These are phyloP conservation scores for Acromyrmex heyeri DNA, from an alignment of 1,140 invertebrate genomes.

Conservation along the genomic window DNA sequence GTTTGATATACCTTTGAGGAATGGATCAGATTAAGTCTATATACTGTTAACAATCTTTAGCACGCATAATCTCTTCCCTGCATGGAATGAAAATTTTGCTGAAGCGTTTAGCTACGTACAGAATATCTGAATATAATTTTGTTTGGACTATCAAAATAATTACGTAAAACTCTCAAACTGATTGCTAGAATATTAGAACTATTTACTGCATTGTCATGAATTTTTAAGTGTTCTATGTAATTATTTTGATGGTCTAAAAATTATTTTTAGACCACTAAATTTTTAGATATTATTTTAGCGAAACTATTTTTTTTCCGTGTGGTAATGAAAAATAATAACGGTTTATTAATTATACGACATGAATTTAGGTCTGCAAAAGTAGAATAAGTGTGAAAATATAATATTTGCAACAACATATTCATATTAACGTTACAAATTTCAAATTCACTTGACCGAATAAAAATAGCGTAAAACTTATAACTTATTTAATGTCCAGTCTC, in stretches of 20 bases:
- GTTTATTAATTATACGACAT: not conserved
- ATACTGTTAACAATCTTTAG: not conserved
- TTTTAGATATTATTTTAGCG: too few relatives aligned
- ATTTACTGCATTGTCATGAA: too few relatives aligned
- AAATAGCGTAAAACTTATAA: not conserved
- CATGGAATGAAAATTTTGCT: too few relatives aligned
- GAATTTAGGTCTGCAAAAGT: not conserved
- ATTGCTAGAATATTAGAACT: too few relatives aligned
- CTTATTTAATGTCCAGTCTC: not conserved
- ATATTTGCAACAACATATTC: not conserved
- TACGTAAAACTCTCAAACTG: too few relatives aligned
- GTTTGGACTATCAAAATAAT: too few relatives aligned
- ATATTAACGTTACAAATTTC: not conserved
- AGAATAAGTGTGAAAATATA: not conserved
- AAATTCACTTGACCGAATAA: not conserved
- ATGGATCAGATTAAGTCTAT: conserved; percentile 16
- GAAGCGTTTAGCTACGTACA: too few relatives aligned
- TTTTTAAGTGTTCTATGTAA: too few relatives aligned
- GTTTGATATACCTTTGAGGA: not conserved
- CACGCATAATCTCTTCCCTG: not conserved
- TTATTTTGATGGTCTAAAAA: too few relatives aligned
- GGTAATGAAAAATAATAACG: not conserved
- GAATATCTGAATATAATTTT: too few relatives aligned
- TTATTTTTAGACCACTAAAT: too few relatives aligned
- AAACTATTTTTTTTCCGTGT: too few relatives aligned